Percentiles rank a stretch among this genome's conserved stretches.
Evolutionary conservation across 1,140 invertebrate genomes (phyloP).

Genomic region (Drosophila insularis): DNA sequence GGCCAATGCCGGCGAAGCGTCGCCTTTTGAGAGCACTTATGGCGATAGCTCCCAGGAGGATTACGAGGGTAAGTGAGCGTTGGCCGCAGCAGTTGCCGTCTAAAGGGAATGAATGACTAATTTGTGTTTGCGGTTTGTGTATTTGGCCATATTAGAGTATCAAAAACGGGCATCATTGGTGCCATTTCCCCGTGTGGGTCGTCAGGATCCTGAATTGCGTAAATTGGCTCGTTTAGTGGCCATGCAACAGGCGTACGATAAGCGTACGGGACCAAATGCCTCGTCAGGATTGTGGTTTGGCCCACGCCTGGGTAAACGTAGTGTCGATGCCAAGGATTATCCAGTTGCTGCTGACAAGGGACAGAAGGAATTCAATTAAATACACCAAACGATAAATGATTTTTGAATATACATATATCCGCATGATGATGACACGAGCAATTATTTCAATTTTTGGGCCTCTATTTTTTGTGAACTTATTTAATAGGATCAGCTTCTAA

Average conservation of each 20-base stretch:
- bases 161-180: constrained; percentile 83
- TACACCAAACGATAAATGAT: not conserved
- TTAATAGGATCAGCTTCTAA: constrained; percentile 48
- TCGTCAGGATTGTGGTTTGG: constrained; percentile 85
- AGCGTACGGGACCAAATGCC: constrained; percentile 75
- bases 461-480: constrained; percentile 11
- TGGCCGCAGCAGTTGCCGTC: not conserved
- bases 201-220: constrained; percentile 80
- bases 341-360: constrained; percentile 34
- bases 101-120: constrained; percentile 21
- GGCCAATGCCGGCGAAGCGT: constrained; percentile 57
- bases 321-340: constrained; percentile 56
- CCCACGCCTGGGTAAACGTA: constrained; percentile 83
- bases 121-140: constrained; percentile 5
- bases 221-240: constrained; percentile 77
- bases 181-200: constrained; percentile 84
- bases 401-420: not conserved
- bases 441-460: constrained; percentile 11
- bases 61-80: constrained; percentile 65
- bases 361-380: constrained; percentile 71
- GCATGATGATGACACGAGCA: constrained; percentile 8
- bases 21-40: constrained; percentile 57
- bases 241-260: constrained; percentile 73
- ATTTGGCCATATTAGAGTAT: constrained; percentile 49
- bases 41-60: constrained; percentile 67